Conservation (phyloP, 2,113 vertebrate species). For the Pachypanchax playfairii region DNA sequence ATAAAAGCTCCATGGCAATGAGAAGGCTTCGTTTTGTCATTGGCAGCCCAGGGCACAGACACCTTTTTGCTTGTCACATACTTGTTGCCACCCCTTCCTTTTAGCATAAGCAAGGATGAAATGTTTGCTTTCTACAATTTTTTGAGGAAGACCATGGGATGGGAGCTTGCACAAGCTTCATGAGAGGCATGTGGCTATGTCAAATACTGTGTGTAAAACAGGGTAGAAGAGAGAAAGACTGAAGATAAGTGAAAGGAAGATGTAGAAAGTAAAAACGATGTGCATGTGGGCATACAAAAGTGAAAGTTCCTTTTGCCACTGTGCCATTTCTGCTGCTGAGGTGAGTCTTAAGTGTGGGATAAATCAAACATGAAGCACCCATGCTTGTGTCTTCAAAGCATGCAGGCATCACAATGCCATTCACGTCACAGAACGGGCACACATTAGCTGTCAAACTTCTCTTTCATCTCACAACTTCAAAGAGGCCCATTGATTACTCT, state of each 20-base stretch:
- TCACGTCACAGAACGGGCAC: constrained; percentile 78
- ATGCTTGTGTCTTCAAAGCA: constrained; percentile 76
- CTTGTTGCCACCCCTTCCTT: constrained; percentile 77
- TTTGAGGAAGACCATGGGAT: constrained; percentile 73
- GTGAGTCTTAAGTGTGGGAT: constrained; percentile 68
- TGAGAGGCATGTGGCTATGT: constrained; percentile 73
- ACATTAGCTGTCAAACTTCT: constrained; percentile 81
- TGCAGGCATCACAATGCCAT: constrained; percentile 75
- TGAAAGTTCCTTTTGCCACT: constrained; percentile 69
- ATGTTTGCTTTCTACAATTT: constrained; percentile 81
- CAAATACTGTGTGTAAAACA: constrained; percentile 77
- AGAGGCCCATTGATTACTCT: constrained; percentile 83
- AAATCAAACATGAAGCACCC: constrained; percentile 73
- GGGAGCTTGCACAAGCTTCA: constrained; percentile 73
- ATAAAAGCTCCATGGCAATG: constrained; percentile 42
- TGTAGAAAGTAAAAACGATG: constrained; percentile 21
- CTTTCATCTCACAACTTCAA: constrained; percentile 84
- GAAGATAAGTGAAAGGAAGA: constrained; percentile 48
- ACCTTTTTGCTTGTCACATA: constrained; percentile 76
- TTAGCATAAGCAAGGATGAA: constrained; percentile 81
- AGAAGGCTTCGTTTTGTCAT: constrained; percentile 46
- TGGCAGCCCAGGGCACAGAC: constrained; percentile 63
- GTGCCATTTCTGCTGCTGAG: constrained; percentile 57
- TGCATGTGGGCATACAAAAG: constrained; percentile 12
- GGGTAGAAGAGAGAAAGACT: constrained; percentile 57